Evolutionary conservation across 2,797 vertebrate genomes (phyloP).

Genomic region (Malurus leucopterus): DNA sequence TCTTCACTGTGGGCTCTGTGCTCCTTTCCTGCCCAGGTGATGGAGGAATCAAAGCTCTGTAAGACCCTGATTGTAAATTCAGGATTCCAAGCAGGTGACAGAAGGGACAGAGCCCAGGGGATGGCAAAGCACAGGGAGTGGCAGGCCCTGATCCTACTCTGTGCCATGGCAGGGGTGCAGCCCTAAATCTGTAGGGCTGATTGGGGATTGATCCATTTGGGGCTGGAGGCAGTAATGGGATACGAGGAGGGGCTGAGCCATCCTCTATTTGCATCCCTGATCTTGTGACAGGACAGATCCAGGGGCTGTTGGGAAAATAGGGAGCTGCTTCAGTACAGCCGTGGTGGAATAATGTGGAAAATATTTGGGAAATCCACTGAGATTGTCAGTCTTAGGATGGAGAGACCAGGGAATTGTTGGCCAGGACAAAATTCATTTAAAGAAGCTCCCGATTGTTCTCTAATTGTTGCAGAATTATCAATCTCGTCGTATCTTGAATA

Average conservation of each 20-base stretch:
- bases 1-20: background rate
- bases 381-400: no score
- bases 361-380: background rate
- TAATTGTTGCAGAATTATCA: background rate
- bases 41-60: background rate
- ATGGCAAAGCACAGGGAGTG: background rate
- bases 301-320: background rate
- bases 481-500: background rate
- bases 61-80: background rate
- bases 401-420: background rate
- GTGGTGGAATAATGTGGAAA: background rate
- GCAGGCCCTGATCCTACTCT: background rate
- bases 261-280: background rate
- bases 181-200: background rate
- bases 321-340: background rate
- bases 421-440: background rate
- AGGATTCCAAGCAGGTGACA: background rate
- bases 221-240: background rate
- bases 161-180: background rate
- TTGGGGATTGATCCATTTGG: no score
- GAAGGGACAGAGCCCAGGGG: background rate
- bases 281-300: background rate
- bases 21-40: background rate
- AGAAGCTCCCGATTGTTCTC: background rate
- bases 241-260: accelerated